Evolutionary conservation across 2,888 invertebrate species (phyloP).

Genomic region (Pediacus dermestoides): DNA sequence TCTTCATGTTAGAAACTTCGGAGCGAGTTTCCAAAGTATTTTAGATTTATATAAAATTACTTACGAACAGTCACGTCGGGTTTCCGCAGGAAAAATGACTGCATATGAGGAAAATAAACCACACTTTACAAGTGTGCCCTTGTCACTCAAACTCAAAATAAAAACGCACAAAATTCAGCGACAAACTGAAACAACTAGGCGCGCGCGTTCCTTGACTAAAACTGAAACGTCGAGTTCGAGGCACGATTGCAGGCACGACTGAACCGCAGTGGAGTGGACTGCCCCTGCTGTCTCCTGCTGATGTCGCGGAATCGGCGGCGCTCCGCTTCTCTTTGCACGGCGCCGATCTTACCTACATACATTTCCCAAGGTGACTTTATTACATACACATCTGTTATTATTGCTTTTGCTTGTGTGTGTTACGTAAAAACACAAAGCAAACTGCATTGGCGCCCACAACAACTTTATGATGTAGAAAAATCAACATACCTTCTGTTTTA

Average conservation of each 20-base stretch:
- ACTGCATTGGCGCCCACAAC: too few species aligned
- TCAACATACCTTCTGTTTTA: too few species aligned
- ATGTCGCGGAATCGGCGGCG: slow-evolving; percentile 20
- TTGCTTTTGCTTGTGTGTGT: slow-evolving; percentile 15
- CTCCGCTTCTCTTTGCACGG: slow-evolving; percentile 30
- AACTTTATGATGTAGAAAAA: too few species aligned
- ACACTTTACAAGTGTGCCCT: slow-evolving; percentile 12
- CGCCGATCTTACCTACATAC: slow-evolving; percentile 41
- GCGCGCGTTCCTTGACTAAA: slow-evolving; percentile 9
- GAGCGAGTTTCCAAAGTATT: too few species aligned
- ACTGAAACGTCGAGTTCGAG: too few species aligned
- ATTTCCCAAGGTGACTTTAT: slow-evolving; percentile 35
- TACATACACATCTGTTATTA: slow-evolving; percentile 18
- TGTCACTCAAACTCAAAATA: slow-evolving; percentile 5
- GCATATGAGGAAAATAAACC: slow-evolving; percentile 32
- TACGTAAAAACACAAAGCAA: too few species aligned
- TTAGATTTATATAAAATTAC: too few species aligned
- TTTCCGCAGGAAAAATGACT: slow-evolving; percentile 38
- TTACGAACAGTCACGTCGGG: slow-evolving; percentile 33
- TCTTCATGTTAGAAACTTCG: too few species aligned
- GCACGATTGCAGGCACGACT: too few species aligned
- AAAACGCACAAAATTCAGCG: slow-evolving; percentile 10
- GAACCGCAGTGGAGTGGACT: too few species aligned
- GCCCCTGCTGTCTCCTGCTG: slow-evolving; percentile 2
- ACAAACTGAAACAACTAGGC: too few species aligned